Conservation (phyloP, 2,113 vertebrate genomes). For the Semnopithecus entellus region DNA sequence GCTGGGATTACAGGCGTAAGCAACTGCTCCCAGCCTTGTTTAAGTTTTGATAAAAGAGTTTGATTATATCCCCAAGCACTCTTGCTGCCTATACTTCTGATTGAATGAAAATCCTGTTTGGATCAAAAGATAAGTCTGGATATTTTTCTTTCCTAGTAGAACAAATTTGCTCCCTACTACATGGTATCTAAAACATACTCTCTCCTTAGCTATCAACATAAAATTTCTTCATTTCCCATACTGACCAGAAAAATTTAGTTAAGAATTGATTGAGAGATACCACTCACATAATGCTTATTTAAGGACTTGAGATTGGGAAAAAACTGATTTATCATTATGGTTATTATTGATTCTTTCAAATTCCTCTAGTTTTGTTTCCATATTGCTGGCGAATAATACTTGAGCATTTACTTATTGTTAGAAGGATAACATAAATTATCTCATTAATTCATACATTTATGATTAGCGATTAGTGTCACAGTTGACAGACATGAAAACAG, state of each 20-base stretch:
- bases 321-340: background rate
- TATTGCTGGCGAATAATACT: background rate
- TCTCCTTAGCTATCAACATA: background rate
- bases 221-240: background rate
- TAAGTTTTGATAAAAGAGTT: background rate
- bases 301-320: background rate
- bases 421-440: background rate
- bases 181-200: background rate
- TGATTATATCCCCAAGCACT: background rate
- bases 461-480: background rate
- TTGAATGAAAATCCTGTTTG: background rate
- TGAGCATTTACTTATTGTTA: background rate
- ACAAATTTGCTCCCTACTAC: background rate
- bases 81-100: background rate
- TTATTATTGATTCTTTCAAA: background rate
- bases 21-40: too few relatives aligned
- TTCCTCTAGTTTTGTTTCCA: background rate
- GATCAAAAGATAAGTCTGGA: background rate
- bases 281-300: background rate
- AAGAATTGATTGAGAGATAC: background rate
- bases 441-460: background rate
- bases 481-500: background rate
- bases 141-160: background rate
- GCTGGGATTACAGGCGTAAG: too few relatives aligned
- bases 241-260: background rate